A percentile compares a stretch with the other conserved stretches of the same genome.
Conservation (phyloP, 2,113 vertebrate genomes). For the Alectura lathami region DNA sequence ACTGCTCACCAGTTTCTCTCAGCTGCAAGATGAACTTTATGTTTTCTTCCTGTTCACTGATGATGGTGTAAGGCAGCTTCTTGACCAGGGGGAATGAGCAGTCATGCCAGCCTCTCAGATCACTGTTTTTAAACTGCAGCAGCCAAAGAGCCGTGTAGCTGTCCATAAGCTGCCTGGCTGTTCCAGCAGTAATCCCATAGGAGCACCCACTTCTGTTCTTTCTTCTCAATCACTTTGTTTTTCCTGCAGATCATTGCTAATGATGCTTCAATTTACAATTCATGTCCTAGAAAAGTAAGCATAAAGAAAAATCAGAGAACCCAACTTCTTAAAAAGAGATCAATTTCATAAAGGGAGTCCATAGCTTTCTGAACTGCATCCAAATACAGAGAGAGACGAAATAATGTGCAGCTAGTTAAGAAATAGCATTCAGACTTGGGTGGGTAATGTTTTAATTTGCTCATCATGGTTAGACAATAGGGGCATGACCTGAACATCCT, state of each 20-base stretch:
- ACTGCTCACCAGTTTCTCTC: neutral
- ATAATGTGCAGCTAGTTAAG: constrained; percentile 9
- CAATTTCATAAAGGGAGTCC: neutral
- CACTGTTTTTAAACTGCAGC: neutral
- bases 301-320: neutral
- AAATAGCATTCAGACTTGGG: constrained; percentile 11
- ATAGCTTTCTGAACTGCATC: neutral
- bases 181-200: neutral
- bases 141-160: neutral
- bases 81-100: neutral
- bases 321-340: neutral
- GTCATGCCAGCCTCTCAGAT: neutral
- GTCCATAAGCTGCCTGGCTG: neutral
- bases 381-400: neutral
- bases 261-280: neutral
- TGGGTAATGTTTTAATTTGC: constrained; percentile 36
- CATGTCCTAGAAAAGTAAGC: neutral
- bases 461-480: constrained; percentile 47
- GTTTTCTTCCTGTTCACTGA: neutral
- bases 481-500: constrained; percentile 51
- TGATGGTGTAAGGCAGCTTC: neutral
- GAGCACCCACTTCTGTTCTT: neutral
- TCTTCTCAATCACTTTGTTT: neutral
- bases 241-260: neutral
- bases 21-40: neutral